Evolutionary conservation across 2,888 invertebrate species (phyloP), one percentile per base, ranked within the genome.

Genomic region (Pemphredon lugubris): DNA sequence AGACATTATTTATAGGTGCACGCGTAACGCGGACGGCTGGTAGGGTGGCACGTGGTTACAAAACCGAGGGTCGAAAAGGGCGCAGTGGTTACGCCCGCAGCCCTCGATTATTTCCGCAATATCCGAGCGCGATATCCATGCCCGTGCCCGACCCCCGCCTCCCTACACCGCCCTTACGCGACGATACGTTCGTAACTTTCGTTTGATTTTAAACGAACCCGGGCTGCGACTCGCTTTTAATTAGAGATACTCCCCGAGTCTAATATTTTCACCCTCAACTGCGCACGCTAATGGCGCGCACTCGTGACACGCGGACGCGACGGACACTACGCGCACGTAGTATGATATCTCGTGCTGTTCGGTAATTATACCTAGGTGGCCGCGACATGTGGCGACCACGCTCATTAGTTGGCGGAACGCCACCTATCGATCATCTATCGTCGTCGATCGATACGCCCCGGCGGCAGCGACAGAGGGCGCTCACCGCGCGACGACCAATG

Each of bases 1-100:
- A 61, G 66, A 66, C 44, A 66, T 73, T 73, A 71, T 73, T 73
- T 73, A 71, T 71, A 44, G 70, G 69, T 50, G 47, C 51, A 44
- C 47, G 34, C 20, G 50, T 16, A 50, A 23, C 11, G 32, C 18
- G 48, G 53, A 44, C 30, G 18, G 34, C 42, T 1, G 57, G 7
- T 45, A 51, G 57, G 50, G 65, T 48, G 57, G 72, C 20, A 34
- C 42, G 64, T 16, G 44, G 57, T 39, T 53, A 34, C 34, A 30
- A 39, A 55, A 34, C 44, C 37, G 32, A 50, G 57, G 63, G 39
- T 57, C 23, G 63, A 21, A 21, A 45, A 63, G 68, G 66, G 26
- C 21, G 55, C 70, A n/a, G n/a, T n/a, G 60, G 68, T 39, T 13
- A 40, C 57, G 40, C 37, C 18, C n/a, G n/a, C 26, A 39, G 23